Evolutionary conservation across 2,888 invertebrate species (phyloP).

Genomic region (Apodemia mormo): DNA sequence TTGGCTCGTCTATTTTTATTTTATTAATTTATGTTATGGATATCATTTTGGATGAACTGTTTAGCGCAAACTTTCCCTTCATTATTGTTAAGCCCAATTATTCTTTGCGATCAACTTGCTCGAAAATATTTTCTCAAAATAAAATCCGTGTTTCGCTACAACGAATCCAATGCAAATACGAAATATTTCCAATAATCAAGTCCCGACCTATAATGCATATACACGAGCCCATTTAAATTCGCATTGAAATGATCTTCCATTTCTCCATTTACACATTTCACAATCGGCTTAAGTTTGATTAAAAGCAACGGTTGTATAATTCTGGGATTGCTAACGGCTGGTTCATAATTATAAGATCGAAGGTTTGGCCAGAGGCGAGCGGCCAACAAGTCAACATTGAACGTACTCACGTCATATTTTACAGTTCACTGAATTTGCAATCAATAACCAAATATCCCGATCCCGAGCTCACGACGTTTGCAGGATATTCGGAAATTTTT

Average conservation of each 20-base stretch:
- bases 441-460: no score
- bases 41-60: no score
- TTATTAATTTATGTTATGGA: no score
- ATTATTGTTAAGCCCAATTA: background rate
- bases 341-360: no score
- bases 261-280: constrained; percentile 15
- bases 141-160: background rate
- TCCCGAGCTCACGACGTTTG: no score
- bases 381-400: no score
- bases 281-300: constrained; percentile 13
- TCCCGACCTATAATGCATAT: background rate
- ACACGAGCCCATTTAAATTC: background rate
- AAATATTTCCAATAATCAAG: constrained; percentile 3
- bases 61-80: no score
- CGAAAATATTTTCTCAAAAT: background rate
- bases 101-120: background rate
- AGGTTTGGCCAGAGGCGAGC: no score
- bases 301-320: background rate
- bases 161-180: background rate
- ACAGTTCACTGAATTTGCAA: no score
- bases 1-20: no score
- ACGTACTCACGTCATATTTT: no score
- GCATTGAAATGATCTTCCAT: background rate
- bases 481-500: no score
- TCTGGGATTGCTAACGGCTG: background rate